Percentiles rank a stretch among this genome's conserved stretches.
Conservation (phyloP, 2,797 vertebrate species). For the Psittacula derbiana region DNA sequence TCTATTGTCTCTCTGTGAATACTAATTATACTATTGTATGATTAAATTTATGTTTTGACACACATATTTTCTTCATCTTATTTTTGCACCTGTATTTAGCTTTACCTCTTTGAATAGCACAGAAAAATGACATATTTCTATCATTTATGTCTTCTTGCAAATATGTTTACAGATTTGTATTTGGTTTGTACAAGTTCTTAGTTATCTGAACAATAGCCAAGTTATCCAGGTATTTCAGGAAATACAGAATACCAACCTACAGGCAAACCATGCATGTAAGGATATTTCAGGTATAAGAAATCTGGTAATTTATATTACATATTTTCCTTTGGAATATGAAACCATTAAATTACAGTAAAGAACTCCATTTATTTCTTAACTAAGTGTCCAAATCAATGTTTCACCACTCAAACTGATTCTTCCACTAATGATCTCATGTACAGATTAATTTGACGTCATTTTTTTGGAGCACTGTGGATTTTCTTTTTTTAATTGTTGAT, state of each 20-base stretch:
- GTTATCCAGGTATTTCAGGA: not conserved
- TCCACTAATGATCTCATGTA: not conserved
- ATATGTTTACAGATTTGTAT: not conserved
- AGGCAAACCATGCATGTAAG: not conserved
- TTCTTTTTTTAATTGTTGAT: not conserved
- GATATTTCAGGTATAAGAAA: not conserved
- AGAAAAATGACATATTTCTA: not conserved
- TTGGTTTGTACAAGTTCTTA: not conserved
- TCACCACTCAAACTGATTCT: not conserved
- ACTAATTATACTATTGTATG: not conserved
- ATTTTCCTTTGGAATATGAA: not conserved
- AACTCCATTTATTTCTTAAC: not conserved
- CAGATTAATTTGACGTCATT: not conserved
- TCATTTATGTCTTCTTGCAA: not conserved
- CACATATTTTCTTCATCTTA: not conserved
- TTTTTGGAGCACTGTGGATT: not conserved
- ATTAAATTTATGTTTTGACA: not conserved
- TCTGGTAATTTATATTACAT: not conserved
- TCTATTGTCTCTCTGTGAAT: not conserved
- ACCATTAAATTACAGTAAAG: not conserved
- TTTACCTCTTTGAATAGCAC: not conserved
- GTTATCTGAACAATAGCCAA: not conserved
- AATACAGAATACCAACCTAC: not conserved
- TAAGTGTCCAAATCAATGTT: not conserved
- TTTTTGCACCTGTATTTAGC: not conserved